Conservation (phyloP, 92 coral and sea anemone species). For the Chrysogorgia sp. region DNA sequence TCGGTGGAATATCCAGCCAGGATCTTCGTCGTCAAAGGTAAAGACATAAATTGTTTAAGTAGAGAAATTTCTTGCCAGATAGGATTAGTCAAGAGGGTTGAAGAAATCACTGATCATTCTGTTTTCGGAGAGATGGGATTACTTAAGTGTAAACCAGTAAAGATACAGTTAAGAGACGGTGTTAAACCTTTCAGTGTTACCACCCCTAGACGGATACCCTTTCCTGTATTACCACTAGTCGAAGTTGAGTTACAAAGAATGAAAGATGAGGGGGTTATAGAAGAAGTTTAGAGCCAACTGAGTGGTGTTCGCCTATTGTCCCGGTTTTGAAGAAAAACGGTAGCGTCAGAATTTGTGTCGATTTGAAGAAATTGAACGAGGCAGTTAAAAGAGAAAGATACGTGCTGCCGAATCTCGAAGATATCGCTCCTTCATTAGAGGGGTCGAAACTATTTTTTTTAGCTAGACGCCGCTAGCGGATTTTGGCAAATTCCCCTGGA, state of each 20-base stretch:
- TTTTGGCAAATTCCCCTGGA: conserved; percentile 53
- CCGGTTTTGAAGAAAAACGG: conserved; percentile 49
- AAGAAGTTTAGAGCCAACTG: conserved; percentile 60
- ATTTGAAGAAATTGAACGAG: conserved; percentile 49
- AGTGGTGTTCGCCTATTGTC: conserved; percentile 71
- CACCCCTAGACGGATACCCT: conserved; percentile 47
- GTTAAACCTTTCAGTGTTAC: conserved; percentile 54
- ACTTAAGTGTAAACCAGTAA: conserved; percentile 28
- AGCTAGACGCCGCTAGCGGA: conserved; percentile 49
- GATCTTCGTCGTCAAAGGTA: conserved; percentile 31
- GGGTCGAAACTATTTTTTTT: conserved; percentile 53
- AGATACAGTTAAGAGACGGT: conserved; percentile 30
- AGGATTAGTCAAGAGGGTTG: conserved; percentile 47
- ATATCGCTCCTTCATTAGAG: conserved; percentile 36
- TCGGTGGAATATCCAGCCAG: background rate
- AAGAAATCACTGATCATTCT: conserved; percentile 19
- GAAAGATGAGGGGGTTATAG: conserved; percentile 58
- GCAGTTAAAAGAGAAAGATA: conserved; percentile 63
- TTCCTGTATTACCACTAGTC: conserved; percentile 53
- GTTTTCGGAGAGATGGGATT: conserved; percentile 44
- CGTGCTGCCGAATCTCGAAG: conserved; percentile 57
- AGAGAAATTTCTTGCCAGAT: conserved; percentile 41
- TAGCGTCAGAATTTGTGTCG: conserved; percentile 56
- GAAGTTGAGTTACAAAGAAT: conserved; percentile 51
- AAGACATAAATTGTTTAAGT: conserved; percentile 41